Conservation (phyloP, 1,140 invertebrate genomes). For the Stegodyphus mimosarum region DNA sequence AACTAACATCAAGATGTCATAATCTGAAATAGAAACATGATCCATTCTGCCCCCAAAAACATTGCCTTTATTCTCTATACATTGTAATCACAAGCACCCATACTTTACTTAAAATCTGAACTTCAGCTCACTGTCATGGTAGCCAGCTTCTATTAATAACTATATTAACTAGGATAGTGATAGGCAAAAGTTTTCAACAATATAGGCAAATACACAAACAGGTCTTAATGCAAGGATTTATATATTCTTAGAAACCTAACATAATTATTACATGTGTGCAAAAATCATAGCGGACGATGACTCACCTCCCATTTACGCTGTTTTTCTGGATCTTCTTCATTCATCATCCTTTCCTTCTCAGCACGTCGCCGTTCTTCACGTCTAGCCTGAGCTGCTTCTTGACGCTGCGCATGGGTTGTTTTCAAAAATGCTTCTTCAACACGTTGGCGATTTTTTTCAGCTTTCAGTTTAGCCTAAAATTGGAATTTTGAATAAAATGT, state of each 20-base stretch:
- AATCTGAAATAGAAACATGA: too few relatives aligned
- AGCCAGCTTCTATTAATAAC: not conserved
- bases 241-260: not conserved
- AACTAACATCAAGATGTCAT: too few relatives aligned
- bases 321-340: constrained; percentile 97
- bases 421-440: constrained; percentile 94
- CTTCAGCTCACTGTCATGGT: not conserved
- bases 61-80: too few relatives aligned
- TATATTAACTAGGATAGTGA: not conserved
- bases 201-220: too few relatives aligned
- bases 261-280: not conserved
- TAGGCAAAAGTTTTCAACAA: too few relatives aligned
- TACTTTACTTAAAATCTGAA: not conserved
- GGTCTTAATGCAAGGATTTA: not conserved
- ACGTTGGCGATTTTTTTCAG: constrained; percentile 90
- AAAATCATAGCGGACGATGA: not conserved
- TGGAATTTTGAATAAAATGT: not conserved
- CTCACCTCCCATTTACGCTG: constrained; percentile 89
- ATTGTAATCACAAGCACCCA: too few relatives aligned
- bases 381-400: constrained; percentile 85
- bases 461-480: constrained; percentile 82
- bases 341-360: constrained; percentile 88
- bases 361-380: constrained; percentile 87
- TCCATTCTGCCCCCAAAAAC: too few relatives aligned
- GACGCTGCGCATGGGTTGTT: constrained; percentile 89